These are phyloP conservation scores for Trichonephila clavata DNA, from an alignment of 1,140 invertebrate species.

Conservation along the genomic window DNA sequence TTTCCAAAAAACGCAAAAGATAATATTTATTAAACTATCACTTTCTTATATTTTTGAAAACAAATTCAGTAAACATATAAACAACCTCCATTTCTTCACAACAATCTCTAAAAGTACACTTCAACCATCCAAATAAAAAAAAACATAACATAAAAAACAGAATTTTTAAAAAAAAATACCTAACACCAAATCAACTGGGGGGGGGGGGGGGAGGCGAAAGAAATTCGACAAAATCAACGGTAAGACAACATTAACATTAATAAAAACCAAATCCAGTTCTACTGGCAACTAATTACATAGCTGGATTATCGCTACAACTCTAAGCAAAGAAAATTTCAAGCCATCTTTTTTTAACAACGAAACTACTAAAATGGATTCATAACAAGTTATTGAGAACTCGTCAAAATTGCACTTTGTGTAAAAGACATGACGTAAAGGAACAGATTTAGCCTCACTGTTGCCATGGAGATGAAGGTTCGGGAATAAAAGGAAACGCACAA, in stretches of 20 bases:
- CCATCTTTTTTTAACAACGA: slow-evolving; percentile 2
- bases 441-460: slow-evolving; percentile 35
- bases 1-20: too few species aligned
- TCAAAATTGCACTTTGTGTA: slow-evolving; percentile 26
- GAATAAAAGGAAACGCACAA: slow-evolving; percentile 37
- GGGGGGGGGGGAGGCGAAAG: neutral
- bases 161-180: too few species aligned
- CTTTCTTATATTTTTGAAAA: too few species aligned
- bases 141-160: too few species aligned
- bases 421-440: neutral
- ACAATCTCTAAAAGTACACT: too few species aligned
- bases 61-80: too few species aligned
- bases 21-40: too few species aligned
- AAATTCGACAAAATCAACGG: neutral
- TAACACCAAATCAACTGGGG: neutral
- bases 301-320: neutral
- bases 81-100: too few species aligned
- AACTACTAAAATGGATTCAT: neutral
- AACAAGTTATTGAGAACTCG: slow-evolving; percentile 34
- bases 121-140: too few species aligned
- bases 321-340: neutral
- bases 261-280: neutral
- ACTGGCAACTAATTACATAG: neutral
- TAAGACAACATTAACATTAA: neutral
- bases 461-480: slow-evolving; percentile 7